A percentile compares a stretch with the other conserved stretches of the same genome.
Conservation (phyloP, 2,113 vertebrate species). For the Herpetotheres cachinnans region DNA sequence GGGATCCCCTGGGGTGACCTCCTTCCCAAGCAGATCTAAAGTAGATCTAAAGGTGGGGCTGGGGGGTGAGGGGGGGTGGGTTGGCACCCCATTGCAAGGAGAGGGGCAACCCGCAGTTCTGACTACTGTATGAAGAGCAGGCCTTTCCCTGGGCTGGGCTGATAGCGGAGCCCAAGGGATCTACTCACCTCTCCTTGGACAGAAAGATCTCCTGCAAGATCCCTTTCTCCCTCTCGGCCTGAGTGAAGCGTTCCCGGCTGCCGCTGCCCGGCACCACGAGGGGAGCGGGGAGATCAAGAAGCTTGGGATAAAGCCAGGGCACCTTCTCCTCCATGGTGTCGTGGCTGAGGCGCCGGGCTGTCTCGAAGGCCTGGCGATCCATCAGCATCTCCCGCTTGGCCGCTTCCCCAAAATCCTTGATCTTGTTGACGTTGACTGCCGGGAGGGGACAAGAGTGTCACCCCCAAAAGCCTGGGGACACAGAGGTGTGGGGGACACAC, state of each 20-base stretch:
- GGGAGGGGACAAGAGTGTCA: not conserved
- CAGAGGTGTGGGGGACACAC: accelerated
- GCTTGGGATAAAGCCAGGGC: conserved; percentile 83
- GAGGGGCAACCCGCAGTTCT: too few species aligned
- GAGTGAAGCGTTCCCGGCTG: conserved; percentile 87
- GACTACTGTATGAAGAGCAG: accelerated
- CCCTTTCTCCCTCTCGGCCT: conserved; percentile 90
- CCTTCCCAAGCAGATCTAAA: not conserved
- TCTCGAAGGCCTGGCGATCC: conserved; percentile 93
- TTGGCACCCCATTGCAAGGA: too few species aligned
- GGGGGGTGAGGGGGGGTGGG: too few species aligned
- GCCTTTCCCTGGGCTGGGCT: not conserved
- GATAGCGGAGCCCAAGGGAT: not conserved
- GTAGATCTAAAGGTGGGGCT: too few species aligned
- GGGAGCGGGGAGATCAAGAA: conserved; percentile 75
- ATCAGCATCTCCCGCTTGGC: conserved; percentile 93
- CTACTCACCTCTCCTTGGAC: conserved; percentile 87
- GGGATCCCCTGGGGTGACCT: not conserved
- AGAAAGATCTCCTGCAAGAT: conserved; percentile 96
- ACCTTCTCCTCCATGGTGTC: conserved; percentile 94
- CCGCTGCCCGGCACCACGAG: conserved; percentile 81
- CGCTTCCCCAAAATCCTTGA: conserved; percentile 94
- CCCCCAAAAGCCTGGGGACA: not conserved
- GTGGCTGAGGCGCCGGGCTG: conserved; percentile 86
- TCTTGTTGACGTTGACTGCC: conserved; percentile 94